These are phyloP conservation scores for Ceratina calcarata DNA, from an alignment of 1,140 invertebrate genomes.

Conservation along the genomic window DNA sequence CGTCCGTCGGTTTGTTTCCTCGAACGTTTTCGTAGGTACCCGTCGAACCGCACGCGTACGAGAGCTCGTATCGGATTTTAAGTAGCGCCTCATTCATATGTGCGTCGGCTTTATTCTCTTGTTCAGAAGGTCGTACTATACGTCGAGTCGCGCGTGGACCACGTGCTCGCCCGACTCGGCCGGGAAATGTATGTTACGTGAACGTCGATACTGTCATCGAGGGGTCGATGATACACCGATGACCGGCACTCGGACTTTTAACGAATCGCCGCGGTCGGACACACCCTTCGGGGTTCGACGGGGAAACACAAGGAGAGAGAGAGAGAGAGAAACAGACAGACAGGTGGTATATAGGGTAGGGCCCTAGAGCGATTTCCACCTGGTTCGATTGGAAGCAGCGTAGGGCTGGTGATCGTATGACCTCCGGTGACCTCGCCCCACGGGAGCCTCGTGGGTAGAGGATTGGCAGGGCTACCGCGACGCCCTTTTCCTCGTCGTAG, in stretches of 20 bases:
- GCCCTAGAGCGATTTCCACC: conserved; percentile 31
- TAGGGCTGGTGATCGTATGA: conserved; percentile 76
- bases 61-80: no score
- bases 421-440: conserved; percentile 79
- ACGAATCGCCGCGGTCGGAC: conserved; percentile 32
- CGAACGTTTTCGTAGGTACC: no score
- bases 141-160: background rate
- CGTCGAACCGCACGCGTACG: no score
- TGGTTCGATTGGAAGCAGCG: conserved; percentile 41
- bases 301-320: background rate
- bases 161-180: conserved; percentile 5
- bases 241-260: background rate
- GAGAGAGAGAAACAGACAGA: no score
- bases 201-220: background rate
- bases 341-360: conserved; percentile 8
- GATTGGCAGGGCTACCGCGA: conserved; percentile 69
- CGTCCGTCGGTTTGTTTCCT: no score
- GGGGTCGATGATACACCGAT: background rate
- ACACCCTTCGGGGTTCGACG: conserved; percentile 20
- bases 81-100: no score
- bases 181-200: background rate
- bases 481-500: conserved; percentile 58
- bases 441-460: conserved; percentile 69
- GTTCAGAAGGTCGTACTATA: background rate
- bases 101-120: background rate